A percentile compares a stretch with the other conserved stretches of the same genome.
phyloP scores from a whole-genome alignment of 2,113 vertebrate genomes.

The Micronycteris hirsuta region DNA sequence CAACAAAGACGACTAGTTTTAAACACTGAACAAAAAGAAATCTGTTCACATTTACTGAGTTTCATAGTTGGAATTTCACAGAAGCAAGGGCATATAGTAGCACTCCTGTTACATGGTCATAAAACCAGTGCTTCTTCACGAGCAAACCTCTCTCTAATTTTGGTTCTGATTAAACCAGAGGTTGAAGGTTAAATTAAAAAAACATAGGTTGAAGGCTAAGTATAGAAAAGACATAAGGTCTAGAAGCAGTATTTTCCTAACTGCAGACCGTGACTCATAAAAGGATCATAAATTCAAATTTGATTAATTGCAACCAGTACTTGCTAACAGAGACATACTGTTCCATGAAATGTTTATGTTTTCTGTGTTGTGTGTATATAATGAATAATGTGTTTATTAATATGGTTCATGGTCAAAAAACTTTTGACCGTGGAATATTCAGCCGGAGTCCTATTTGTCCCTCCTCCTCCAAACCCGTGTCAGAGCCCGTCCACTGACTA shows the following conservation, averaged over 20 bases:
- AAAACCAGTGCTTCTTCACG: not conserved
- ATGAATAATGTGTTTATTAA: not conserved
- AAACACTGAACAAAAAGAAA: not conserved
- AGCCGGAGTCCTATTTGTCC: not conserved
- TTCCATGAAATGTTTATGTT: not conserved
- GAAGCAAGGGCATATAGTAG: not conserved
- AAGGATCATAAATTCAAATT: not conserved
- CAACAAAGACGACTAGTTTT: not conserved
- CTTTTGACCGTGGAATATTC: not conserved
- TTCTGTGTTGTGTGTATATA: not conserved
- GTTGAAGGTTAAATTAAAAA: slow-evolving; percentile 5
- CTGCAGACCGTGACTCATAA: not conserved
- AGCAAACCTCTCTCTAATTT: not conserved
- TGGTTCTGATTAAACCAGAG: slow-evolving; percentile 22
- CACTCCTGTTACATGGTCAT: not conserved
- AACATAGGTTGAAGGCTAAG: not conserved
- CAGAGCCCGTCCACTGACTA: not conserved
- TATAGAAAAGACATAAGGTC: not conserved
- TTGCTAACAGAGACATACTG: not conserved
- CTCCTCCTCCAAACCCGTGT: not conserved
- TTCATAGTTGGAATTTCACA: not conserved
- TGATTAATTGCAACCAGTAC: not conserved
- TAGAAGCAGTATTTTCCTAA: slow-evolving; percentile 13
- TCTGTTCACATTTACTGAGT: not conserved
- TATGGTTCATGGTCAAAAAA: not conserved